A percentile compares a stretch with the other conserved stretches of the same genome.
phyloP scores from a whole-genome alignment of 2,888 invertebrate species.

The Volucella inflata region DNA sequence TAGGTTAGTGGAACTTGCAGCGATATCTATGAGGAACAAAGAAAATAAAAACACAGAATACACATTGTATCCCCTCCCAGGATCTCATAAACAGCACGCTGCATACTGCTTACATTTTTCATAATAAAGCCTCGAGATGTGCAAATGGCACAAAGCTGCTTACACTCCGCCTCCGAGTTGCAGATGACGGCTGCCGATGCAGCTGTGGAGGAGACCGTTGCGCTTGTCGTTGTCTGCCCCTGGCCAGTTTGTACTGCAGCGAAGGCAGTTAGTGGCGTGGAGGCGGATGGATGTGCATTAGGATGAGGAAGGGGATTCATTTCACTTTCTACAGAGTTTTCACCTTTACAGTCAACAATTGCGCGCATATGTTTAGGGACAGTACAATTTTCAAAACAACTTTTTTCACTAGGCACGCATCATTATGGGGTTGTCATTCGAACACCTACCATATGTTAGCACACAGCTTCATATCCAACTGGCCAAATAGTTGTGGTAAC shows the following conservation, averaged over 20 bases:
- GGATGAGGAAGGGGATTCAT: conserved; percentile 45
- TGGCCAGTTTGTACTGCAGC: conserved; percentile 45
- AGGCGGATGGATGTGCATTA: conserved; percentile 26
- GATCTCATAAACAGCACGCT: too few species aligned
- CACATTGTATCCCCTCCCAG: conserved; percentile 11
- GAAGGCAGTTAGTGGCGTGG: conserved; percentile 41
- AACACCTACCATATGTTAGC: conserved; percentile 55
- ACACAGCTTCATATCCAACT: conserved; percentile 14
- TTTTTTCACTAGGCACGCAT: conserved; percentile 34
- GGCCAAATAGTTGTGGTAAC: conserved; percentile 29
- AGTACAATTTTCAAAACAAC: background rate
- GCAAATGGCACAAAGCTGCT: conserved; percentile 67
- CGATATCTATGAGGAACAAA: conserved; percentile 58
- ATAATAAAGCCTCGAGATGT: conserved; percentile 67
- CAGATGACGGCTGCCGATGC: conserved; percentile 60
- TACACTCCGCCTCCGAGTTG: conserved; percentile 67
- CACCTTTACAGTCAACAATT: conserved; percentile 52
- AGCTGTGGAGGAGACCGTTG: background rate
- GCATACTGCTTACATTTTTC: conserved; percentile 61
- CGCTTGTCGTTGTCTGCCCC: conserved; percentile 32
- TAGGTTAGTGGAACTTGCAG: conserved; percentile 67
- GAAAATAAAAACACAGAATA: background rate
- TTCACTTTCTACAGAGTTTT: conserved; percentile 50
- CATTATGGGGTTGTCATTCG: conserved; percentile 11
- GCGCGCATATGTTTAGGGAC: conserved; percentile 16